Evolutionary conservation across 2,888 invertebrate species (phyloP).

Genomic region (Crepidodera aurea): DNA sequence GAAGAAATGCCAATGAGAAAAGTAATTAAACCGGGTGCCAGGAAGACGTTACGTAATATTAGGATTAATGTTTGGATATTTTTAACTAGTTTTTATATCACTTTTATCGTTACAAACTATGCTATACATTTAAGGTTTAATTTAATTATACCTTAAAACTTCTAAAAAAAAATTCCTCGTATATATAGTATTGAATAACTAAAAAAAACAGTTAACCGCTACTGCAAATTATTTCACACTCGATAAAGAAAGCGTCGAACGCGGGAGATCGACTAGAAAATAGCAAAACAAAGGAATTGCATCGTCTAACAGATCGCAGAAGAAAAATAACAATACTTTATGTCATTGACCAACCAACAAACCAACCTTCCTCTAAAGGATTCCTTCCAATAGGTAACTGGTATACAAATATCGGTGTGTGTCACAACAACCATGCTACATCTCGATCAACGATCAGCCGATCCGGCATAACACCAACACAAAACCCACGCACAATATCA

Average conservation of each 20-base stretch:
- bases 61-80: too few species aligned
- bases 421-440: slow-evolving; percentile 56
- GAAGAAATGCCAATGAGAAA: background rate
- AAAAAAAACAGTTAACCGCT: too few species aligned
- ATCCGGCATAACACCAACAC: slow-evolving; percentile 21
- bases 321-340: background rate
- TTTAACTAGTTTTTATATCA: too few species aligned
- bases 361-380: slow-evolving; percentile 51
- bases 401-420: slow-evolving; percentile 53
- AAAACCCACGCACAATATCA: background rate
- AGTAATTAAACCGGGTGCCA: background rate
- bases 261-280: background rate
- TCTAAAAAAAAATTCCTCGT: too few species aligned
- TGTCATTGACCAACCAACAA: slow-evolving; percentile 2
- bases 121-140: too few species aligned
- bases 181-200: too few species aligned
- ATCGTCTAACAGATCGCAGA: background rate
- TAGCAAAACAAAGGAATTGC: background rate
- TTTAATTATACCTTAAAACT: too few species aligned
- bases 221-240: too few species aligned
- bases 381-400: slow-evolving; percentile 50
- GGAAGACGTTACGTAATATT: background rate
- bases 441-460: slow-evolving; percentile 19
- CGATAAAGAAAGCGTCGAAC: background rate
- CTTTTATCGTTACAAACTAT: too few species aligned